Percentiles rank a stretch among this genome's conserved stretches.
These are phyloP conservation scores for Hucho hucho DNA, from an alignment of 2,113 vertebrate genomes.

Conservation along the genomic window DNA sequence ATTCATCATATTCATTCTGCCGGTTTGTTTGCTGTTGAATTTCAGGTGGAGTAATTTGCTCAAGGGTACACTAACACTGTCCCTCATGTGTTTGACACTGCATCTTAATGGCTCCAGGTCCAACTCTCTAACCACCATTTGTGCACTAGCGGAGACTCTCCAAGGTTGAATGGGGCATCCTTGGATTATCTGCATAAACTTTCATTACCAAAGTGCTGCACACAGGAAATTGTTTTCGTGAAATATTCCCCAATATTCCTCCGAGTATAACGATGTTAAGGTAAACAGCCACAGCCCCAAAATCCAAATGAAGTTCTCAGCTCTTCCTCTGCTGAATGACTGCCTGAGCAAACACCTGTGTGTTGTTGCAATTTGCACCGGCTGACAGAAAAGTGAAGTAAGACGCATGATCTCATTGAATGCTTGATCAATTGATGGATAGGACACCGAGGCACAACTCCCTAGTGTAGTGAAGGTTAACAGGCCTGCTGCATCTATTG, in stretches of 20 bases:
- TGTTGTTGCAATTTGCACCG: background rate
- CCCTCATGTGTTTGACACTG: background rate
- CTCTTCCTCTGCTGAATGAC: too few species aligned
- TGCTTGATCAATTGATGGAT: conserved; percentile 68
- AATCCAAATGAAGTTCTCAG: too few species aligned
- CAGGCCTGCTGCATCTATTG: conserved; percentile 44
- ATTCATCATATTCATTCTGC: conserved; percentile 43
- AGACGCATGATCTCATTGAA: conserved; percentile 58
- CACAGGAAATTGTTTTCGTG: too few species aligned
- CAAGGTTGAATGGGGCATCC: background rate
- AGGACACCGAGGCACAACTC: conserved; percentile 49
- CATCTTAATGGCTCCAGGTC: background rate
- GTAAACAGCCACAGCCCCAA: too few species aligned
- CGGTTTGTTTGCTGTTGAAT: background rate
- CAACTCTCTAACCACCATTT: background rate
- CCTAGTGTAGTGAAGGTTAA: conserved; percentile 64
- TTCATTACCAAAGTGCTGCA: too few species aligned
- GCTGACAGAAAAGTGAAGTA: conserved; percentile 52
- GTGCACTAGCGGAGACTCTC: background rate
- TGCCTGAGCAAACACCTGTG: background rate
- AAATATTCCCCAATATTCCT: too few species aligned
- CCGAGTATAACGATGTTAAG: too few species aligned
- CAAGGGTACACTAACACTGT: background rate
- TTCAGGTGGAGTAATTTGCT: background rate
- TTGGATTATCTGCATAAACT: background rate